Evolutionary conservation across 2,113 vertebrate genomes (phyloP), one percentile per base, ranked within the genome.

Genomic region (Hypocryptadius cinnamomeus): DNA sequence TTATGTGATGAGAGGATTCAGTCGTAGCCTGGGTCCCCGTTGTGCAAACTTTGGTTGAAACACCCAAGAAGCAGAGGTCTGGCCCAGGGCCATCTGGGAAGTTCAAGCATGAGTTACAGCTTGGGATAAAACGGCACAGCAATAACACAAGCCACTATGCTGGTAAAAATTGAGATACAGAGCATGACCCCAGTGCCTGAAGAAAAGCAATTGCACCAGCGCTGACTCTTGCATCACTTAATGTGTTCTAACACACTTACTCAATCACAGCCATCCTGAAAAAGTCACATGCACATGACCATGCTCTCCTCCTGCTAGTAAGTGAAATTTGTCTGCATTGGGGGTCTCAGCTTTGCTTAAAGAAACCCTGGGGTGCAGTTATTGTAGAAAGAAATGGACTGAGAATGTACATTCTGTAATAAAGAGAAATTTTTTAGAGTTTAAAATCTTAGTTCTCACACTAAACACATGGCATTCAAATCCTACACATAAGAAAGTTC

Each of bases 131-230:
- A 65, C 3, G 0, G 44, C 57, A 81, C 1, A 2, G 66, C n/a
- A 85, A 73, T 61, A 90, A 65, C 59, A 66, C 22, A 73, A 89
- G 50, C 13, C 40, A 15, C 48, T 21, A 6, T 1, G 0, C 63
- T 66, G 54, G 50, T 92, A 83, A 76, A 93, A 87, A 93, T 54
- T 83, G 87, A 95, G 87, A 96, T 73, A 76, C 48, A 65, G 82
- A 91, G 71, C 81, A 87, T 87, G 89, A 6, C 42, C 80, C 57
- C 4, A 28, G 45, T 1, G 33, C 66, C 39, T 83, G 65, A 93
- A 92, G 63, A 65, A 91, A 93, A 94, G 59, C 65, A 85, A 87
- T 12, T 22, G 68, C 57, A 63, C 23, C 8, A 4, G 92, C 0
- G 1, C 12, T 77, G 81, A 45, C 68, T 90, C 79, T 56, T 85